Percentiles rank a stretch among this genome's conserved stretches.
Conservation (phyloP, 2,888 invertebrate genomes). For the Cremastinae sp. region DNA sequence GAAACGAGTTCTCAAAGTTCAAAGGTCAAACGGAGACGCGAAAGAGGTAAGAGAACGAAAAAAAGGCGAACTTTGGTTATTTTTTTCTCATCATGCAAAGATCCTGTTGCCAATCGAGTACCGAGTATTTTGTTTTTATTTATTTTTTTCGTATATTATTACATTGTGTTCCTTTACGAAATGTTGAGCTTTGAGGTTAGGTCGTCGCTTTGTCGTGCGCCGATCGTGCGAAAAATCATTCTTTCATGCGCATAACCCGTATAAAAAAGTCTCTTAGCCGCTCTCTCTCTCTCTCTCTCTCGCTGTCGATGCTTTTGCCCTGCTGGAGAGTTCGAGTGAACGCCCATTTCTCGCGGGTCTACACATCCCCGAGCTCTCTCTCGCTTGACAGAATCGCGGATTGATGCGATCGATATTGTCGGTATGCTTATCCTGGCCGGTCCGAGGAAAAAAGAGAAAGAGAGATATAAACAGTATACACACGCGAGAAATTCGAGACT, state of each 20-base stretch:
- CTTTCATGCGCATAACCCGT: conserved; percentile 69
- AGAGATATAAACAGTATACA: conserved; percentile 23
- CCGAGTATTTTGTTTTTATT: neutral
- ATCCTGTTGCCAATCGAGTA: neutral
- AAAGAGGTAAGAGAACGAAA: conserved; percentile 43
- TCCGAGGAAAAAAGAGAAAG: conserved; percentile 50
- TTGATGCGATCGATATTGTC: conserved; percentile 78
- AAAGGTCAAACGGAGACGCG: conserved; percentile 46
- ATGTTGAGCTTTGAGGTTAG: conserved; percentile 72
- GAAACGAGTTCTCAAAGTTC: conserved; percentile 33
- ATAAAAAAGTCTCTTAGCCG: conserved; percentile 42
- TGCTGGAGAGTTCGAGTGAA: conserved; percentile 71
- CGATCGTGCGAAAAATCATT: conserved; percentile 69
- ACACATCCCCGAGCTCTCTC: conserved; percentile 28
- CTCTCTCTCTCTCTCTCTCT: conserved; percentile 16
- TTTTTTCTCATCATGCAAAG: neutral
- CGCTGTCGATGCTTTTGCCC: conserved; percentile 32
- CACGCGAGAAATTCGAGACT: conserved; percentile 25
- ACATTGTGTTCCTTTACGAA: conserved; percentile 5
- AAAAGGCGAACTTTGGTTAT: neutral
- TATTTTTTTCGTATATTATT: neutral
- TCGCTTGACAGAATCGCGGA: conserved; percentile 76
- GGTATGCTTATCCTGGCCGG: conserved; percentile 47
- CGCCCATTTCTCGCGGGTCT: conserved; percentile 76
- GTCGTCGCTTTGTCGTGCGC: conserved; percentile 66